Evolutionary conservation across 2,113 vertebrate genomes (phyloP).

Genomic region (Hippoglossus stenolepis): DNA sequence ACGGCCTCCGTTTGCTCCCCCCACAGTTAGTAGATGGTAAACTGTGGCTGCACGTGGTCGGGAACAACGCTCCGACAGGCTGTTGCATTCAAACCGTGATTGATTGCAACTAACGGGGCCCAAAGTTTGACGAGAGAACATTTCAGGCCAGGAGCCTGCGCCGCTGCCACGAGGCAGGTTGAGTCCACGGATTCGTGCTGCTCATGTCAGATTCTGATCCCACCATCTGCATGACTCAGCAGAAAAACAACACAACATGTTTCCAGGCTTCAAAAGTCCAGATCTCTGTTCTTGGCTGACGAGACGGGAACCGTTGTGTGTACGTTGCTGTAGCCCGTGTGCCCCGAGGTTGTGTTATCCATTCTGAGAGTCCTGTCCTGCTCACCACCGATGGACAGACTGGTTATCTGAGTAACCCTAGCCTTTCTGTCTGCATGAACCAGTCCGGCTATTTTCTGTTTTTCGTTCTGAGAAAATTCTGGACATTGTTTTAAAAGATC

Average conservation of each 20-base stretch:
- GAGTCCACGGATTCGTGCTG: neutral
- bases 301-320: neutral
- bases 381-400: too few relatives aligned
- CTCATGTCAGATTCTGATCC: neutral
- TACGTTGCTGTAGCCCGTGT: too few relatives aligned
- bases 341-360: too few relatives aligned
- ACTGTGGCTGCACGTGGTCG: neutral
- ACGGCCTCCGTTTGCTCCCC: neutral
- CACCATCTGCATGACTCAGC: neutral
- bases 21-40: neutral
- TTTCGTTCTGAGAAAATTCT: too few relatives aligned
- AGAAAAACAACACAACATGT: neutral
- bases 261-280: neutral
- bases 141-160: neutral
- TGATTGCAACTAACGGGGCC: neutral
- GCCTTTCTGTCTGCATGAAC: too few relatives aligned
- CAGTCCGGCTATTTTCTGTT: too few relatives aligned
- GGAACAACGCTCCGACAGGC: too few relatives aligned
- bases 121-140: neutral
- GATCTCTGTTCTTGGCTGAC: neutral
- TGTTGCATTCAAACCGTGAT: neutral
- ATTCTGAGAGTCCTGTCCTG: too few relatives aligned
- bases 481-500: too few relatives aligned
- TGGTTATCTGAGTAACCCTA: too few relatives aligned
- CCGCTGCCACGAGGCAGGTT: too few relatives aligned